These are phyloP conservation scores for Drosophila eohydei DNA, from an alignment of 2,888 invertebrate genomes.

Conservation along the genomic window DNA sequence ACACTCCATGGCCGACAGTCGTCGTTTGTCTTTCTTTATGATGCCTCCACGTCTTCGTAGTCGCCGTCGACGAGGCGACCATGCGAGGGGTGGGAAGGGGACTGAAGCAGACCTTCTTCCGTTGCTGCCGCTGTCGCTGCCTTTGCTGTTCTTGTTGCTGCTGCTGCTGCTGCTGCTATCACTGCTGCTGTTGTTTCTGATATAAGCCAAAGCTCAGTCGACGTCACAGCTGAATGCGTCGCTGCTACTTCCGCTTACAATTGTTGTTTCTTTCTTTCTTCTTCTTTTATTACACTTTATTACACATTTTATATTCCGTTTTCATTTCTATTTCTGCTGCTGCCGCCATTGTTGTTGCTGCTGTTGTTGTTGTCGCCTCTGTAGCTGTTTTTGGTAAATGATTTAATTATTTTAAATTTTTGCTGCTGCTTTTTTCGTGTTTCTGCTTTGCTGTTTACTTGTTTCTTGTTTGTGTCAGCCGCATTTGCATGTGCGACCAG, in stretches of 20 bases:
- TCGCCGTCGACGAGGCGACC: constrained; percentile 1
- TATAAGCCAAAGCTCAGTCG: constrained; percentile 65
- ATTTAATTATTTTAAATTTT: constrained; percentile 73
- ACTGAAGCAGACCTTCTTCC: constrained; percentile 33
- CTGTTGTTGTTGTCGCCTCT: constrained; percentile 39
- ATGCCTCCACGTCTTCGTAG: constrained; percentile 44
- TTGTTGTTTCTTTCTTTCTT: constrained; percentile 40
- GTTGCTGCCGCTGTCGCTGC: constrained; percentile 18
- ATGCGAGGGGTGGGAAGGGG: neutral
- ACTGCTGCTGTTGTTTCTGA: constrained; percentile 37
- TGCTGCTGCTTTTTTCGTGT: constrained; percentile 16
- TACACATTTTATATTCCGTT: constrained; percentile 69
- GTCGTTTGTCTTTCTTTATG: constrained; percentile 72
- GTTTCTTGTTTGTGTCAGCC: constrained; percentile 34
- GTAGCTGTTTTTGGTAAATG: constrained; percentile 63
- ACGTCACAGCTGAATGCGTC: constrained; percentile 77
- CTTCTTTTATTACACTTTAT: constrained; percentile 62
- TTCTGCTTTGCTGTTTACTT: constrained; percentile 21
- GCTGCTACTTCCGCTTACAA: constrained; percentile 73
- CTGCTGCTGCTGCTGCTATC: neutral
- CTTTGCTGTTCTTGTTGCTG: neutral
- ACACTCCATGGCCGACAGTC: constrained; percentile 63
- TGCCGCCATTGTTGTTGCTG: constrained; percentile 26
- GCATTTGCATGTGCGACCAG: constrained; percentile 55
- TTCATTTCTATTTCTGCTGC: constrained; percentile 59